Conservation (phyloP, 2,797 vertebrate species). For the Siniperca scherzeri region DNA sequence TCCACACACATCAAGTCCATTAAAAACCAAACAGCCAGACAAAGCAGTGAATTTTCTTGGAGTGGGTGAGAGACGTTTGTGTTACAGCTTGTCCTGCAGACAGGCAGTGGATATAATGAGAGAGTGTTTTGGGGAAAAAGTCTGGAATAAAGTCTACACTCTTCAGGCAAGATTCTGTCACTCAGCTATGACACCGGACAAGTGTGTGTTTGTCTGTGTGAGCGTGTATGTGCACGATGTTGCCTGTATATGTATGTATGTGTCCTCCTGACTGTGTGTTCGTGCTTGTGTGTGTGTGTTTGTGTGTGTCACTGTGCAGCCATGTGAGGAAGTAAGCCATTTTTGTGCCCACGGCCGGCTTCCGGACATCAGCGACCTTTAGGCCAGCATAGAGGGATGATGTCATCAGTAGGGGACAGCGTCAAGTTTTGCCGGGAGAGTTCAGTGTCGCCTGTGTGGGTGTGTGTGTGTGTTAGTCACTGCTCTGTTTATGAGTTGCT, state of each 20-base stretch:
- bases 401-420: conserved; percentile 71
- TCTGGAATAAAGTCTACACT: conserved; percentile 63
- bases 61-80: conserved; percentile 11
- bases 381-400: conserved; percentile 60
- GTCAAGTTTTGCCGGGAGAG: conserved; percentile 55
- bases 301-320: conserved; percentile 44
- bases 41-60: background rate
- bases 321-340: conserved; percentile 54
- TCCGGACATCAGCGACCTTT: conserved; percentile 71
- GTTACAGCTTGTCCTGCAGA: conserved; percentile 48
- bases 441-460: conserved; percentile 21
- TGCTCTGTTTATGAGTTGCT: conserved; percentile 42
- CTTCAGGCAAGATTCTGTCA: conserved; percentile 76
- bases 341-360: conserved; percentile 66
- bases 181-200: conserved; percentile 54
- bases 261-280: background rate
- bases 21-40: background rate
- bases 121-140: conserved; percentile 45
- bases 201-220: conserved; percentile 38
- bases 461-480: conserved; percentile 42
- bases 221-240: background rate
- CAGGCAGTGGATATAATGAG: conserved; percentile 66
- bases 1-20: background rate
- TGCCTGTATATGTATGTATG: conserved; percentile 19
- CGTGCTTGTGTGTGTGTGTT: conserved; percentile 4